Percentiles rank a stretch among this genome's conserved stretches.
Evolutionary conservation across 2,888 invertebrate genomes (phyloP).

Genomic region (Oligia strigilis): DNA sequence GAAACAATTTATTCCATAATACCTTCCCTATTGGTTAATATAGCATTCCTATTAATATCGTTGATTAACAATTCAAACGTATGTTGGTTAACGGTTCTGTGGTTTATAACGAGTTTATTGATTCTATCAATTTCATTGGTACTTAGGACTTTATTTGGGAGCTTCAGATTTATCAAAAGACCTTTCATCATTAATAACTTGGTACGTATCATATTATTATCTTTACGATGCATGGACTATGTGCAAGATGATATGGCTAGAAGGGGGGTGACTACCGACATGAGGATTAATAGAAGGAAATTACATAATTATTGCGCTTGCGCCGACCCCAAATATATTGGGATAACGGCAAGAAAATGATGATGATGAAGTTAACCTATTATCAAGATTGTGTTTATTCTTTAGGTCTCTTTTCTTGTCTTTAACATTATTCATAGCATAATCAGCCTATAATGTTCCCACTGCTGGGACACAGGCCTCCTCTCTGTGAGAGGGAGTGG

Average conservation of each 20-base stretch:
- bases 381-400: not conserved
- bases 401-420: not conserved
- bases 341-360: not conserved
- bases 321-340: not conserved
- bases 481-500: not conserved
- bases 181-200: not conserved
- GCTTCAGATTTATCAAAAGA: not conserved
- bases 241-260: not conserved
- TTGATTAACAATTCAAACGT: constrained; percentile 78
- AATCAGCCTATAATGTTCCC: too few species aligned
- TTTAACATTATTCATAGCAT: not conserved
- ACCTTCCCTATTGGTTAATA: constrained; percentile 87
- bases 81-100: constrained; percentile 88
- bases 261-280: not conserved
- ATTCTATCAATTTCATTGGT: not conserved
- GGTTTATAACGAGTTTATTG: constrained; percentile 50
- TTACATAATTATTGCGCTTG: not conserved
- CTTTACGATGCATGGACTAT: not conserved
- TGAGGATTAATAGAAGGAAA: not conserved
- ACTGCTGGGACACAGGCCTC: not conserved
- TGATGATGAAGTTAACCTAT: not conserved
- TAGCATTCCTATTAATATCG: constrained; percentile 85
- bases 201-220: not conserved
- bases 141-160: not conserved
- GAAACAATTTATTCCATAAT: constrained; percentile 83